A percentile compares a stretch with the other conserved stretches of the same genome.
These are phyloP conservation scores for Eristalis tenax DNA, from an alignment of 2,888 invertebrate species.

Conservation along the genomic window DNA sequence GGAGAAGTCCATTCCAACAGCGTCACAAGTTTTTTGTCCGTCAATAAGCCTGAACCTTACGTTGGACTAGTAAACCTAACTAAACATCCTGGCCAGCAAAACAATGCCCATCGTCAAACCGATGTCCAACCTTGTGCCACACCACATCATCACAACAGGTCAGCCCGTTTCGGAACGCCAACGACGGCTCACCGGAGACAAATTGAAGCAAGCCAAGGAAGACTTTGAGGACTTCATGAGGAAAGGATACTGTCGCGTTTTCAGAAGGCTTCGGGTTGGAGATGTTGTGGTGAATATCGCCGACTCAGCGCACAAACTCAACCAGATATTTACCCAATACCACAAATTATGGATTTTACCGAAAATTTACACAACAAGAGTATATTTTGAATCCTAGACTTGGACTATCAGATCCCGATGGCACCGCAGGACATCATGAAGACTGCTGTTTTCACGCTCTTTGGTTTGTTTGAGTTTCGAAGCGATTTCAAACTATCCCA, in stretches of 20 bases:
- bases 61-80: neutral
- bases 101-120: neutral
- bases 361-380: too few species aligned
- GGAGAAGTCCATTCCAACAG: neutral
- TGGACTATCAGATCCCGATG: too few species aligned
- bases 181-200: neutral
- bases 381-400: too few species aligned
- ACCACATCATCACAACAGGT: conserved; percentile 21
- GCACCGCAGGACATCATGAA: too few species aligned
- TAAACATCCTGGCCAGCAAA: neutral
- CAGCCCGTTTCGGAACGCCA: conserved; percentile 1
- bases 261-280: too few species aligned
- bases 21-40: neutral
- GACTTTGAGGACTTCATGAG: neutral
- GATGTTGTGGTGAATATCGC: too few species aligned
- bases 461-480: too few species aligned
- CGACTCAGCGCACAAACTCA: too few species aligned
- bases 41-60: neutral
- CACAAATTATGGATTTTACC: too few species aligned
- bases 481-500: too few species aligned
- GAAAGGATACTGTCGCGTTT: neutral
- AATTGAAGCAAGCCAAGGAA: neutral
- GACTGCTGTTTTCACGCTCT: too few species aligned
- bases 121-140: neutral
- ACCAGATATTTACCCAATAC: too few species aligned